Conservation (phyloP, 2,888 invertebrate species). For the Cryptocephalus primarius region DNA sequence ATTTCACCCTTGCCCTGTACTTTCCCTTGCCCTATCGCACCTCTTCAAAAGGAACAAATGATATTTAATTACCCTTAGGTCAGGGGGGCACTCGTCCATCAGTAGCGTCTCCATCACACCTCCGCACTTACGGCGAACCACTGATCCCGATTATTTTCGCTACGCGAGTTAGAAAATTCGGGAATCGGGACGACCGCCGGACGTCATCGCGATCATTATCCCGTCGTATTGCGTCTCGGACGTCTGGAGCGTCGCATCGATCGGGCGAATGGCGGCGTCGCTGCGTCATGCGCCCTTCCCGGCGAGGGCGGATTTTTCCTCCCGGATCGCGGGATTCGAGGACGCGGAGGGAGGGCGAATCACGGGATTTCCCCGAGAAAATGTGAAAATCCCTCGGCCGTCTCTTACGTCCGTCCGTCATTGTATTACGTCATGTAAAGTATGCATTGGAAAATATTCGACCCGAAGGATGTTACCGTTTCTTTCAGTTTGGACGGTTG, state of each 20-base stretch:
- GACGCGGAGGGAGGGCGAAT: no score
- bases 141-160: neutral
- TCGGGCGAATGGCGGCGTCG: constrained; percentile 23
- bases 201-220: neutral
- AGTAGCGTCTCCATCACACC: constrained; percentile 18
- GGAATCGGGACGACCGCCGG: neutral
- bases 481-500: no score
- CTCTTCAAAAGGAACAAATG: no score
- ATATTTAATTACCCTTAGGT: constrained; percentile 24
- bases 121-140: no score
- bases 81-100: constrained; percentile 32
- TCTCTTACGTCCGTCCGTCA: no score
- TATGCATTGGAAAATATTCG: no score
- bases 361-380: no score
- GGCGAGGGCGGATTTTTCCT: neutral
- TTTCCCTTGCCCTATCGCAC: no score
- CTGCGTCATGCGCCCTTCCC: constrained; percentile 24
- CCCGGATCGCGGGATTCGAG: neutral
- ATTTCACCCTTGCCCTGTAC: no score
- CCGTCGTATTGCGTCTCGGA: constrained; percentile 5
- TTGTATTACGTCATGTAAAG: no score
- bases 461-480: no score
- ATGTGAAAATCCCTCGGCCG: no score
- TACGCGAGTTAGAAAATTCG: constrained; percentile 2
- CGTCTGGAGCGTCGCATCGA: constrained; percentile 16